phyloP scores from a whole-genome alignment of 2,888 invertebrate species.

The Lepidonotus clava region DNA sequence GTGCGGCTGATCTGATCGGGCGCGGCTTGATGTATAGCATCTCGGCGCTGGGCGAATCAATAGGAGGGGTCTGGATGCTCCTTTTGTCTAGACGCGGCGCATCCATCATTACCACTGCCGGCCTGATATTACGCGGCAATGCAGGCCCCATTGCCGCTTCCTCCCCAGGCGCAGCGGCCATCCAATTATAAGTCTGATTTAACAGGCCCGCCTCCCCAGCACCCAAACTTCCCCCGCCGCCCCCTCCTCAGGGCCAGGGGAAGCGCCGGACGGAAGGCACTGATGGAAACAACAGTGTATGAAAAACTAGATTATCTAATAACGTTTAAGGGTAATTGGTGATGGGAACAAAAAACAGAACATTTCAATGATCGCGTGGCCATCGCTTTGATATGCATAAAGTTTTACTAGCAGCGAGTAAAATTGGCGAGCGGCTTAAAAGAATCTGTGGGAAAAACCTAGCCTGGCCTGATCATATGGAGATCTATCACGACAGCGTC shows the following conservation, averaged over 20 bases:
- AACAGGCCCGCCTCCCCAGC: neutral
- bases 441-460: no score
- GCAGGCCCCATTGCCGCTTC: neutral
- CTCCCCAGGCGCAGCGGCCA: conserved; percentile 32
- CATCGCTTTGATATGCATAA: no score
- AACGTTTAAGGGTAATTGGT: neutral
- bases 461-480: neutral
- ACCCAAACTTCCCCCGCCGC: neutral
- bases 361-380: no score
- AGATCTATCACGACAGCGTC: neutral
- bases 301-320: neutral
- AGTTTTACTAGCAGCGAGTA: no score
- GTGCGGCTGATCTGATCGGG: neutral
- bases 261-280: neutral
- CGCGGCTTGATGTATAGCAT: neutral
- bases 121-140: conserved; percentile 27
- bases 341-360: no score
- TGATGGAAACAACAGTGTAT: neutral
- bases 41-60: neutral
- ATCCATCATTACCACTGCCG: conserved; percentile 28
- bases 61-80: conserved; percentile 32
- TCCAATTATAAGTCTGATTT: conserved; percentile 52
- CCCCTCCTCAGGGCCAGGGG: neutral
- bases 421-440: no score
- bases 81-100: conserved; percentile 28